These are phyloP conservation scores for Amazona ochrocephala DNA, from an alignment of 2,797 vertebrate species.

Conservation along the genomic window DNA sequence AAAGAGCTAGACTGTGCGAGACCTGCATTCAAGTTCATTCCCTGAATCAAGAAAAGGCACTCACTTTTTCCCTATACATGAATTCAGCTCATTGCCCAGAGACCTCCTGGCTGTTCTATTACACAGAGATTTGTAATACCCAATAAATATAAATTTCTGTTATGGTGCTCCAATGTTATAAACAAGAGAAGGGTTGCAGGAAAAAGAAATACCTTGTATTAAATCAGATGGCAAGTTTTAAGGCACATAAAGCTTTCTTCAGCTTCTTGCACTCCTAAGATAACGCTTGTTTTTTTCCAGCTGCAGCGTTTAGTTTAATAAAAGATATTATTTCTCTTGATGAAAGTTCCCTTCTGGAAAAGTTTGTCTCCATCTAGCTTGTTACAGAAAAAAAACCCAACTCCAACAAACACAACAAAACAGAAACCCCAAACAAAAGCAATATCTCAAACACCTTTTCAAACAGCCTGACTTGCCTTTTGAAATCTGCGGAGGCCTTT, in stretches of 20 bases:
- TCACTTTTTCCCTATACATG: neutral
- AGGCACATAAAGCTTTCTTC: neutral
- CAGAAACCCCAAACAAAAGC: neutral
- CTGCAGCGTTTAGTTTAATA: neutral
- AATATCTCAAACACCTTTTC: neutral
- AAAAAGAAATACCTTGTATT: neutral
- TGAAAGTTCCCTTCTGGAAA: neutral
- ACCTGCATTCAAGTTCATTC: neutral
- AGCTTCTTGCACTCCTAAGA: neutral
- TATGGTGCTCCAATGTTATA: neutral
- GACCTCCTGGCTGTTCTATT: neutral
- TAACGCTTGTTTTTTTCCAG: neutral
- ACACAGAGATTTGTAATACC: neutral
- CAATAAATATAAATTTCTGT: neutral
- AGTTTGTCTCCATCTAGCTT: neutral
- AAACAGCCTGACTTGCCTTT: neutral
- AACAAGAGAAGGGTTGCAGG: neutral
- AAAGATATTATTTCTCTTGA: neutral
- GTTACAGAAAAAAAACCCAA: neutral
- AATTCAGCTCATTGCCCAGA: neutral
- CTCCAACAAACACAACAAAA: neutral
- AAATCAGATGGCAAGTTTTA: neutral
- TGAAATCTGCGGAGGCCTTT: neutral
- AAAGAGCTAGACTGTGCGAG: neutral
- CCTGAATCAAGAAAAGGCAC: neutral